Base-by-base conservation (phyloP, 2,113 vertebrate species). In the Eudyptes chrysolophus region DNA sequence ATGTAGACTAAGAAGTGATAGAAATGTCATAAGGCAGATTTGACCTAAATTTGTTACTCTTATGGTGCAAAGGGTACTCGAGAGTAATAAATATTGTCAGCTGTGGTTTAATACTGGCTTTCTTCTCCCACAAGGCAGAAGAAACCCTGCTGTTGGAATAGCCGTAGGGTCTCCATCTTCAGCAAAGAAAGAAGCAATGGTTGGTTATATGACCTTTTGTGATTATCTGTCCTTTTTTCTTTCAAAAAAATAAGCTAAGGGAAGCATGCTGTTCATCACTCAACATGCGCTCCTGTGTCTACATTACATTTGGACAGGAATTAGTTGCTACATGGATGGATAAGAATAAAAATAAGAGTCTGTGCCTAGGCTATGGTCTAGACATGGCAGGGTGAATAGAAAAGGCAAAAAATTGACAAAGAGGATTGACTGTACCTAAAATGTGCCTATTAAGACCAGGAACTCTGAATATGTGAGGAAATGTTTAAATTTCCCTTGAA, bases 11-110 rank as follows among this genome's bases (percentile, higher is more conserved):
- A 87, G 77, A 76, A 90, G 57, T 24, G 77, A 54, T 30, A 57
- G 78, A 79, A 89, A 18, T 57, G 29, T 89, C 0, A 0, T 89
- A 21, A 93, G 66, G 66, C 66, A 80, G 51, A 77, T 93, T 77
- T 93, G 78, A 94, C 87, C 87, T 70, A 52, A 86, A 91, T 96
- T 95, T 91, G 66, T 80, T 90, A 60, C 75, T 97, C 79, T 85
- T 82, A 70, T 76, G 54, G 49, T 94, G 46, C 74, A 82, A 48
- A 87, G 60, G 91, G 38, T 87, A 74, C 58, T 89, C 2, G 0
- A 65, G 72, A 81, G 66, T 70, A 90, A 87, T 91, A 85, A 87
- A 83, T 96, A n/a, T 93, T 94, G 87, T 48, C 76, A 83, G 65
- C 84, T 62, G 36, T 91, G 48, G 48, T 69, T 72, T 80, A 29